Evolutionary conservation across 2,797 vertebrate genomes (phyloP).

Genomic region (Hyperoplus lanceolatus): DNA sequence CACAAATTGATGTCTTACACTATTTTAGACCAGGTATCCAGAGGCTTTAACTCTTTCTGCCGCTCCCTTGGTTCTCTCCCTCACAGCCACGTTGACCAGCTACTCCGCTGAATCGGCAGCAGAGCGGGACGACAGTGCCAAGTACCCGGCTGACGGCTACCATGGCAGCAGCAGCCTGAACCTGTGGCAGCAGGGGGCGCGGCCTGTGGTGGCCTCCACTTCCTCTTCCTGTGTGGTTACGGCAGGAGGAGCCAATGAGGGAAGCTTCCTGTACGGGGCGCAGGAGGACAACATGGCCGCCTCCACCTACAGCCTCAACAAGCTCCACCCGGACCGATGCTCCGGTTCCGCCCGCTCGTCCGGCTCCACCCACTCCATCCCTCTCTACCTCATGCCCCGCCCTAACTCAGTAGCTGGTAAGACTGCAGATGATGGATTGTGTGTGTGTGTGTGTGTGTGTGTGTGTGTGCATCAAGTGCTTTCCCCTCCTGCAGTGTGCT

Average conservation of each 20-base stretch:
- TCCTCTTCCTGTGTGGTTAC: slow-evolving; percentile 84
- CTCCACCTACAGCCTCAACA: slow-evolving; percentile 97
- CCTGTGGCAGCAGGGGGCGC: slow-evolving; percentile 85
- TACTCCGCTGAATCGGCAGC: slow-evolving; percentile 94
- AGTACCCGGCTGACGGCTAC: slow-evolving; percentile 87
- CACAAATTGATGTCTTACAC: too few relatives aligned
- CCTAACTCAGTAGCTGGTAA: slow-evolving; percentile 98
- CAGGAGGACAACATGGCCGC: slow-evolving; percentile 92
- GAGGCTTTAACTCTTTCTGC: background rate
- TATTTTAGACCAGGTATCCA: too few relatives aligned
- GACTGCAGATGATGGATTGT: slow-evolving; percentile 34
- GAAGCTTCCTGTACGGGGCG: slow-evolving; percentile 89
- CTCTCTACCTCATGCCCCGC: slow-evolving; percentile 96
- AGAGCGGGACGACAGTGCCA: slow-evolving; percentile 85
- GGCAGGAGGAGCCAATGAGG: slow-evolving; percentile 85
- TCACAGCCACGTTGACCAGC: slow-evolving; percentile 93
- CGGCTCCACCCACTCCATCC: slow-evolving; percentile 94
- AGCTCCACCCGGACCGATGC: slow-evolving; percentile 92
- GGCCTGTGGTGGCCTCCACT: slow-evolving; percentile 85
- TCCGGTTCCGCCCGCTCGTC: slow-evolving; percentile 86
- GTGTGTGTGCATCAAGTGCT: background rate
- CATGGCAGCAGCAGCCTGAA: slow-evolving; percentile 91
- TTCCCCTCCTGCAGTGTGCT: background rate
- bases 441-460: background rate
- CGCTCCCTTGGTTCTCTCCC: slow-evolving; percentile 63